Conservation (phyloP, 2,797 vertebrate genomes). For the Taeniopygia guttata region DNA sequence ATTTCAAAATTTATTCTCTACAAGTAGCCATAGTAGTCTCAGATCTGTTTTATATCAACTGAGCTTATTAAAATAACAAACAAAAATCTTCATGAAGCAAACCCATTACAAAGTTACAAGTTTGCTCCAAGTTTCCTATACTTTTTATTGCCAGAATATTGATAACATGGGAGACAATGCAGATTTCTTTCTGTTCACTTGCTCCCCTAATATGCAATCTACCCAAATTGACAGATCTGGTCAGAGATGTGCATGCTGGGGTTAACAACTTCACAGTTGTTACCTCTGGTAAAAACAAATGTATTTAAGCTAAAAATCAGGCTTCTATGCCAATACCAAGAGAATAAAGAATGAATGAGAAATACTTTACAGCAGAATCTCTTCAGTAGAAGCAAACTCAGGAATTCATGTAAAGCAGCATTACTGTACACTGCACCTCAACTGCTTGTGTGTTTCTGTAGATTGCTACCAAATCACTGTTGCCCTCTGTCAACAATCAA, state of each 20-base stretch:
- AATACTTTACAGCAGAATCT: not conserved
- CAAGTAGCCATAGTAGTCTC: not conserved
- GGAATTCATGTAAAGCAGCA: not conserved
- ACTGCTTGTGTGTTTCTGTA: not conserved
- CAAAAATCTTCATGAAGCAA: not conserved
- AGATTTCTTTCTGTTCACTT: not conserved
- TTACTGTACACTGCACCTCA: not conserved
- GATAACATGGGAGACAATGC: accelerated
- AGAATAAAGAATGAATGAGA: not conserved
- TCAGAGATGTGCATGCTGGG: accelerated
- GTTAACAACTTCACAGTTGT: not conserved
- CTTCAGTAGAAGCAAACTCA: not conserved
- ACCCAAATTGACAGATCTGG: not conserved
- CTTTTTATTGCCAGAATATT: not conserved
- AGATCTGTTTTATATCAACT: not conserved
- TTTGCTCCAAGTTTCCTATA: not conserved
- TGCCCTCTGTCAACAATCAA: not conserved
- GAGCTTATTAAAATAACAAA: not conserved
- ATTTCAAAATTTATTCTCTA: not conserved
- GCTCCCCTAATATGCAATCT: not conserved
- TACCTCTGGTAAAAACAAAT: not conserved
- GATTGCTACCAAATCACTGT: not conserved
- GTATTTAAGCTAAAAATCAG: not conserved
- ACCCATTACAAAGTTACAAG: not conserved
- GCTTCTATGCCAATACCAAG: not conserved